A percentile compares a stretch with the other conserved stretches of the same genome.
These are phyloP conservation scores for Melipona bicolor DNA, from an alignment of 2,888 invertebrate species.

Conservation along the genomic window DNA sequence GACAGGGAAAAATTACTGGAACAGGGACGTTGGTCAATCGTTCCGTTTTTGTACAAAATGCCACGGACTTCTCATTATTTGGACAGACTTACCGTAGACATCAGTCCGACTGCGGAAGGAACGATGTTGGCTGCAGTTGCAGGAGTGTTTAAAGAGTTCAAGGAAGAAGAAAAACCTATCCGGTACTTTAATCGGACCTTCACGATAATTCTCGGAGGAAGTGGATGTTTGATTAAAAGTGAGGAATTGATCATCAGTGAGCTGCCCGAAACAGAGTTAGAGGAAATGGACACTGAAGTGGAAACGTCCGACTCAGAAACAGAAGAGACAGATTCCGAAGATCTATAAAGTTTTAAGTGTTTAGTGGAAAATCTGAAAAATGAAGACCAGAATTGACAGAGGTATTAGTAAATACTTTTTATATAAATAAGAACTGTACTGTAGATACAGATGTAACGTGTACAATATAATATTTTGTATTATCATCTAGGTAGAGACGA, in stretches of 20 bases:
- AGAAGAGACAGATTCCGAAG: not conserved
- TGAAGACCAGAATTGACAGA: slow-evolving; percentile 83
- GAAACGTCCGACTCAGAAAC: not conserved
- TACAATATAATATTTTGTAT: slow-evolving; percentile 19
- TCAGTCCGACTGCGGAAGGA: slow-evolving; percentile 90
- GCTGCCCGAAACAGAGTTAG: slow-evolving; percentile 88
- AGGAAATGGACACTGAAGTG: slow-evolving; percentile 45
- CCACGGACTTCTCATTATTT: slow-evolving; percentile 92
- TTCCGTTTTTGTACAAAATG: slow-evolving; percentile 92
- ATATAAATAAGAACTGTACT: slow-evolving; percentile 86
- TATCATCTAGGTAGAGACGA: slow-evolving; percentile 18
- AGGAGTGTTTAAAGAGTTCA: slow-evolving; percentile 92
- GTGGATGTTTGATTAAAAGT: slow-evolving; percentile 94
- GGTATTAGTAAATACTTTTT: slow-evolving; percentile 86
- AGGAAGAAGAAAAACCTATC: slow-evolving; percentile 85
- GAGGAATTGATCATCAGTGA: slow-evolving; percentile 92
- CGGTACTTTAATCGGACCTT: slow-evolving; percentile 92
- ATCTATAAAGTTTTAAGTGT: slow-evolving; percentile 84
- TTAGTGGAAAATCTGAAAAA: too few relatives aligned
- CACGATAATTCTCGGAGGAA: slow-evolving; percentile 91
- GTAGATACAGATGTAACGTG: slow-evolving; percentile 2
- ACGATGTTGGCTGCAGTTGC: slow-evolving; percentile 93
- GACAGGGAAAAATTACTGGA: slow-evolving; percentile 89
- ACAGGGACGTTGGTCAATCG: slow-evolving; percentile 91
- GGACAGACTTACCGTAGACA: slow-evolving; percentile 93